Evolutionary conservation across 1,140 invertebrate genomes (phyloP).

Genomic region (Chymomyza costata): DNA sequence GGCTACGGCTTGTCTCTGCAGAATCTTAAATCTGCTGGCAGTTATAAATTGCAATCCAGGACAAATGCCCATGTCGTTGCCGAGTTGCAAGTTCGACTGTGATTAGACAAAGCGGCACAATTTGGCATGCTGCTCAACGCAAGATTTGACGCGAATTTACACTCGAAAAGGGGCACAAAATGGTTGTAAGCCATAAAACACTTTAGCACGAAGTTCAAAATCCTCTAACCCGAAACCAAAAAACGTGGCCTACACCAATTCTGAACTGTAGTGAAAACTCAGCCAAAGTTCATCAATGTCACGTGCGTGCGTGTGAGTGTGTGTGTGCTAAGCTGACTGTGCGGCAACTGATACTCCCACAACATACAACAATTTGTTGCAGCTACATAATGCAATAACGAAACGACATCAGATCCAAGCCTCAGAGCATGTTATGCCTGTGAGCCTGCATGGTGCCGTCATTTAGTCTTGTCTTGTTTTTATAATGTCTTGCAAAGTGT

Average conservation of each 20-base stretch:
- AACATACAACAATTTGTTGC: slow-evolving; percentile 58
- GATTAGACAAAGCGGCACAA: slow-evolving; percentile 53
- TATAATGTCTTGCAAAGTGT: not conserved
- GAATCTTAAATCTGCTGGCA: slow-evolving; percentile 44
- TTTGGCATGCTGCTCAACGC: slow-evolving; percentile 10
- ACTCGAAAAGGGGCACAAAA: no score
- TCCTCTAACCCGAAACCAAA: no score
- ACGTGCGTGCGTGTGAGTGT: slow-evolving; percentile 20
- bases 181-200: not conserved
- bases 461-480: slow-evolving; percentile 9
- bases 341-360: not conserved
- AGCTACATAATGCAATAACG: slow-evolving; percentile 46
- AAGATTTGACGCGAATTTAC: no score
- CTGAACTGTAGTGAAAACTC: slow-evolving; percentile 5
- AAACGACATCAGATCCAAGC: no score
- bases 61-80: slow-evolving; percentile 32
- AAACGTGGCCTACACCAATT: not conserved
- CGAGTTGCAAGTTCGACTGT: slow-evolving; percentile 45
- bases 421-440: no score
- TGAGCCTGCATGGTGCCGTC: slow-evolving; percentile 39
- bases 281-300: slow-evolving; percentile 68
- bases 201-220: no score
- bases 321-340: not conserved
- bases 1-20: slow-evolving; percentile 7
- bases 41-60: slow-evolving; percentile 54